These are phyloP conservation scores for Falco novaeseelandiae DNA, from an alignment of 2,797 vertebrate genomes.

Conservation along the genomic window DNA sequence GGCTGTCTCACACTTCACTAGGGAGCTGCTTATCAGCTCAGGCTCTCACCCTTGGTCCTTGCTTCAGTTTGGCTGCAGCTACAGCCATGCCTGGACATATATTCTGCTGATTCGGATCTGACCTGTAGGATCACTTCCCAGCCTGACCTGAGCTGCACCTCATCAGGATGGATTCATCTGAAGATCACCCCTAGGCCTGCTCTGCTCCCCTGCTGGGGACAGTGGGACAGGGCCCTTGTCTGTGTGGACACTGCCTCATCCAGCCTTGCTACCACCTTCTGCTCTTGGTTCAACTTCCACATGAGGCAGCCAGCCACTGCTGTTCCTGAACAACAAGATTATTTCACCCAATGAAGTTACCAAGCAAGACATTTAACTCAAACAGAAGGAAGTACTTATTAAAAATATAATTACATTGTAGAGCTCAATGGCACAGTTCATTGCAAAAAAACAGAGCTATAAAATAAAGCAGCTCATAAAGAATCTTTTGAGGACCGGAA, in stretches of 20 bases:
- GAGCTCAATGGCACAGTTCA: neutral
- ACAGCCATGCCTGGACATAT: neutral
- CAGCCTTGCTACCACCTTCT: neutral
- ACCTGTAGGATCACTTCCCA: neutral
- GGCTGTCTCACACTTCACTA: neutral
- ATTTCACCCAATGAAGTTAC: neutral
- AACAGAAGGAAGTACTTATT: neutral
- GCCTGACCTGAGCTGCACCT: neutral
- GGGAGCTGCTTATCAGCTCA: neutral
- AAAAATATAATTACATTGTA: neutral
- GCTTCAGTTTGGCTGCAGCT: rapidly evolving
- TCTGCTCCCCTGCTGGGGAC: rapidly evolving
- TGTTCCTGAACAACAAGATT: neutral
- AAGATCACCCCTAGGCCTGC: neutral
- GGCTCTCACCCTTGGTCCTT: neutral
- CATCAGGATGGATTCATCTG: neutral
- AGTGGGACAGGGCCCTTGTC: rapidly evolving
- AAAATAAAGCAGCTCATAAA: neutral
- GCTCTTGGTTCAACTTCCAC: neutral
- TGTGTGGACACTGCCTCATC: neutral
- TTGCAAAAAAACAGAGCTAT: neutral
- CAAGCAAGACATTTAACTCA: neutral
- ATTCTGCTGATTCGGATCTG: neutral
- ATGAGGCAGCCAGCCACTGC: neutral
- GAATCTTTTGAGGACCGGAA: neutral